Evolutionary conservation across 2,113 vertebrate genomes (phyloP).

Genomic region (Nymphicus hollandicus): DNA sequence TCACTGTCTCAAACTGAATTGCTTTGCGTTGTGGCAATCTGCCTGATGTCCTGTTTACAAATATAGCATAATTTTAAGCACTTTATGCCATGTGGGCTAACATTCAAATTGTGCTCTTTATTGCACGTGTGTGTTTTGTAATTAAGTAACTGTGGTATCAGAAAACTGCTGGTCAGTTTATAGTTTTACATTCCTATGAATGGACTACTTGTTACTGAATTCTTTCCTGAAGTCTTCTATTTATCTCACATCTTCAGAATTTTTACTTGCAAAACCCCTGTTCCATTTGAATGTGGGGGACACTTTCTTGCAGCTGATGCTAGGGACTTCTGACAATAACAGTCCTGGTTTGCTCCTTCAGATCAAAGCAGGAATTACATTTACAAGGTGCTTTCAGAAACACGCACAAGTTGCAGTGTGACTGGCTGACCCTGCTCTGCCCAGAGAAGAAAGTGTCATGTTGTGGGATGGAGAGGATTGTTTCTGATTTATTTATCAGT

Average conservation of each 20-base stretch:
- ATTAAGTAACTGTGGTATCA: conserved; percentile 11
- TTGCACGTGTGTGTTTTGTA: not conserved
- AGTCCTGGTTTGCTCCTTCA: not conserved
- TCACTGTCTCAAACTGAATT: conserved; percentile 40
- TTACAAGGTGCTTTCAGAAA: not conserved
- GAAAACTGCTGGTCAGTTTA: not conserved
- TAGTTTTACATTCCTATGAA: not conserved
- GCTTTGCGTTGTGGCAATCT: conserved; percentile 18
- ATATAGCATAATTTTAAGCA: conserved; percentile 1
- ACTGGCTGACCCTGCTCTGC: not conserved
- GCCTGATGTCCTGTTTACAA: conserved; percentile 42
- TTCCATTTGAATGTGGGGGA: not conserved
- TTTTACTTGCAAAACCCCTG: not conserved
- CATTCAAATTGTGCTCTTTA: conserved; percentile 11
- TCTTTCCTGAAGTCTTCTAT: not conserved
- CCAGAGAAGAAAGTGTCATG: not conserved
- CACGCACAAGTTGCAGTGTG: rapidly evolving
- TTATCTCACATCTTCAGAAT: not conserved
- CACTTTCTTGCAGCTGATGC: not conserved
- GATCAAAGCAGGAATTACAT: not conserved
- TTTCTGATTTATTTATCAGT: not conserved
- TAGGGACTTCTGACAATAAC: not conserved
- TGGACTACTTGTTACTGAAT: not conserved
- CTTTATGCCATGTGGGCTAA: not conserved
- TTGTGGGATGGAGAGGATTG: not conserved